Percentiles rank a stretch among this genome's conserved stretches.
Conservation (phyloP, 2,888 invertebrate species). For the Lypha dubia region DNA sequence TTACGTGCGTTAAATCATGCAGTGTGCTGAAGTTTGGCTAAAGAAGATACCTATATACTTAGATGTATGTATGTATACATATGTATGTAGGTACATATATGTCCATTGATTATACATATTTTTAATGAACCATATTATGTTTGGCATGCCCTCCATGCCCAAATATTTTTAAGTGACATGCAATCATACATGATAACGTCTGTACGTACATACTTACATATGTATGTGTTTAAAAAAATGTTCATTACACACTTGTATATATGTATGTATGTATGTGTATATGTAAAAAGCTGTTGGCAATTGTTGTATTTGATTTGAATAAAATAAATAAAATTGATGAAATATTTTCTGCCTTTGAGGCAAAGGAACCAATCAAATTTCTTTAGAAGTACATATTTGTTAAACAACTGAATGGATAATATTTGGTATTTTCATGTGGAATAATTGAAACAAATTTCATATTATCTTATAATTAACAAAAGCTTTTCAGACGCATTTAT, state of each 20-base stretch:
- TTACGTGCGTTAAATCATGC: conserved; percentile 47
- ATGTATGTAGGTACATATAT: neutral
- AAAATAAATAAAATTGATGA: neutral
- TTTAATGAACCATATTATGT: conserved; percentile 64
- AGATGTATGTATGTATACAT: conserved; percentile 8
- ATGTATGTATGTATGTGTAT: too few relatives aligned
- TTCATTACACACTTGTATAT: too few relatives aligned
- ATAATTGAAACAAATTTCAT: neutral
- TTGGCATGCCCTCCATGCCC: neutral
- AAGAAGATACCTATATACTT: neutral
- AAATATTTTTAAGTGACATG: neutral
- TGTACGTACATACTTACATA: too few relatives aligned
- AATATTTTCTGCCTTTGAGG: neutral
- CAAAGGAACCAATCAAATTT: too few relatives aligned
- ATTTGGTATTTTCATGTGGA: neutral
- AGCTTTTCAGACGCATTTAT: too few relatives aligned
- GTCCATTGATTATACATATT: conserved; percentile 1
- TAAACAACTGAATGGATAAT: neutral
- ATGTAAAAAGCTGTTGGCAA: too few relatives aligned
- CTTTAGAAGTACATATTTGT: neutral
- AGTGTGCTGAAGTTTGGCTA: neutral
- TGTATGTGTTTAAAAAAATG: too few relatives aligned
- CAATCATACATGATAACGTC: neutral
- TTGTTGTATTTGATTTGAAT: too few relatives aligned
- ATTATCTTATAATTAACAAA: too few relatives aligned